Conservation (phyloP, 1,140 invertebrate species). For the Diachasma alloeum region DNA sequence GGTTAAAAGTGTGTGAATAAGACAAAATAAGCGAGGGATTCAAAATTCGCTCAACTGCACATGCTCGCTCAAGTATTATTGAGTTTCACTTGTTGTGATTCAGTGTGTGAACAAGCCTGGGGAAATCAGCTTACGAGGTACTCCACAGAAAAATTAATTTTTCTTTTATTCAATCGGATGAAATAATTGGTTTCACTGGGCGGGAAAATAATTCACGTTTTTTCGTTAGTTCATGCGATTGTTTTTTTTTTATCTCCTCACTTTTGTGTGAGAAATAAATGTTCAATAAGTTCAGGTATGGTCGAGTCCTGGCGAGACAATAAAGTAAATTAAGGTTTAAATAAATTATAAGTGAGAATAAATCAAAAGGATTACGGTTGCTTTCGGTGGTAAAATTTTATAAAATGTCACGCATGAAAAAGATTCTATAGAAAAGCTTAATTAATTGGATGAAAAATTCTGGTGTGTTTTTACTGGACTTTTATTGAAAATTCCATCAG, state of each 20-base stretch:
- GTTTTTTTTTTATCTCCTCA: neutral
- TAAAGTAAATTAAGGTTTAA: neutral
- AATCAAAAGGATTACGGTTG: neutral
- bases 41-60: neutral
- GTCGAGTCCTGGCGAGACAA: slow-evolving; percentile 20
- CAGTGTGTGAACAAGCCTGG: neutral
- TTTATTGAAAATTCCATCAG: too few relatives aligned
- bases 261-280: neutral
- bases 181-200: too few relatives aligned
- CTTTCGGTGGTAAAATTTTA: too few relatives aligned
- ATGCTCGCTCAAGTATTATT: neutral
- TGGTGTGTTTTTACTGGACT: too few relatives aligned
- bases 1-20: neutral
- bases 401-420: too few relatives aligned
- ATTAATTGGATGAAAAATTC: neutral
- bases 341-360: neutral
- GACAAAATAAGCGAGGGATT: neutral
- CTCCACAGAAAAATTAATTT: neutral
- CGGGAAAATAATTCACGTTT: neutral
- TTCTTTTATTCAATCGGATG: too few relatives aligned
- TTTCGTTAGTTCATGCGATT: neutral
- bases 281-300: neutral
- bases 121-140: neutral
- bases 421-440: too few relatives aligned
- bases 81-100: neutral